Conservation (phyloP, 2,113 vertebrate species). For the Cygnus atratus region DNA sequence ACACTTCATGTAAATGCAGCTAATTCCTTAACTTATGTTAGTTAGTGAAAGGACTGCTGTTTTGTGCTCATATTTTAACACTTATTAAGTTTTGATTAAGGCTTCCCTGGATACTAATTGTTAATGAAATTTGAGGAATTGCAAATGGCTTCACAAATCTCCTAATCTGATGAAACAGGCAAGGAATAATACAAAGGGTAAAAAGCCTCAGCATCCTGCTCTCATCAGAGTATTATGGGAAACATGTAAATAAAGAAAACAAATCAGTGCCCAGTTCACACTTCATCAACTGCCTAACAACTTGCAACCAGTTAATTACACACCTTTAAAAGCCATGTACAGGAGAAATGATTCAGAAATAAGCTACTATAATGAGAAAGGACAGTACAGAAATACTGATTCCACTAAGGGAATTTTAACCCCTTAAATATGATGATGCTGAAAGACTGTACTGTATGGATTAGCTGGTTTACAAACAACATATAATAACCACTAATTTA, state of each 20-base stretch:
- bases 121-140: conserved; percentile 71
- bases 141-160: conserved; percentile 69
- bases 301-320: conserved; percentile 74
- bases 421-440: neutral
- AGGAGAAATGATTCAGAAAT: conserved; percentile 67
- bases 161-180: conserved; percentile 61
- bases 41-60: neutral
- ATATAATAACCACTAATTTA: neutral
- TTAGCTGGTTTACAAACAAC: neutral
- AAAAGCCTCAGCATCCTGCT: conserved; percentile 4
- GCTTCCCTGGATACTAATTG: conserved; percentile 18
- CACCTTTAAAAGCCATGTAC: conserved; percentile 66
- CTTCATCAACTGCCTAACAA: conserved; percentile 76
- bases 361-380: conserved; percentile 18
- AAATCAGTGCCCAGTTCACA: conserved; percentile 71
- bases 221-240: conserved; percentile 55
- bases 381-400: neutral
- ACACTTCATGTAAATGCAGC: neutral
- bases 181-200: conserved; percentile 50
- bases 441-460: neutral
- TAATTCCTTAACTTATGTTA: neutral
- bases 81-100: conserved; percentile 52
- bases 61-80: neutral
- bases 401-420: conserved; percentile 11
- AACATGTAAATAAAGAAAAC: conserved; percentile 76